These are phyloP conservation scores for Sebastes fasciatus DNA, from an alignment of 2,113 vertebrate genomes.

Conservation along the genomic window DNA sequence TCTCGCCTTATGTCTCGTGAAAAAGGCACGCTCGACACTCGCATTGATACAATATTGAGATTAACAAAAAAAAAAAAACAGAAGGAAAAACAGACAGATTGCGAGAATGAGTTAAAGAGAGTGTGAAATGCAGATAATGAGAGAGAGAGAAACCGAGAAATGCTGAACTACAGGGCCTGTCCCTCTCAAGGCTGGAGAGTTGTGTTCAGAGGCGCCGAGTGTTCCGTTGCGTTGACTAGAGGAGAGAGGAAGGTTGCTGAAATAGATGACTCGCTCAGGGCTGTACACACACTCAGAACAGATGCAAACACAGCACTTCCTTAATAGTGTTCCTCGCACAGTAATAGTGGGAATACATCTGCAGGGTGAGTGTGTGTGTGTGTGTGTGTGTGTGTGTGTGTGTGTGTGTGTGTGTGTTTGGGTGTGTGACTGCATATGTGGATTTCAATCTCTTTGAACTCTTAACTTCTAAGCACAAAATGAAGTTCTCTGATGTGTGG, in stretches of 20 bases:
- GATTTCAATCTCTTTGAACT: slow-evolving; percentile 75
- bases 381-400: slow-evolving; percentile 39
- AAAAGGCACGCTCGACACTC: slow-evolving; percentile 13
- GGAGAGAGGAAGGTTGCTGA: slow-evolving; percentile 77
- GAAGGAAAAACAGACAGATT: slow-evolving; percentile 19
- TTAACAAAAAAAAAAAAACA: background rate
- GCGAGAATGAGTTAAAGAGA: slow-evolving; percentile 1
- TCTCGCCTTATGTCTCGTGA: slow-evolving; percentile 18
- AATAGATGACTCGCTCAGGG: slow-evolving; percentile 82
- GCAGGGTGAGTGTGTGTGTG: slow-evolving; percentile 58
- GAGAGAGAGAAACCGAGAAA: slow-evolving; percentile 18
- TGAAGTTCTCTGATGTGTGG: slow-evolving; percentile 62
- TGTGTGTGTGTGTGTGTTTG: slow-evolving; percentile 44
- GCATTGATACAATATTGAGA: slow-evolving; percentile 51
- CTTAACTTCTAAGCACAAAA: slow-evolving; percentile 58
- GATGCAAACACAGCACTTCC: slow-evolving; percentile 82
- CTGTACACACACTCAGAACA: slow-evolving; percentile 79
- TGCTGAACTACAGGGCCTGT: slow-evolving; percentile 54
- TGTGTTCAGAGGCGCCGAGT: slow-evolving; percentile 68
- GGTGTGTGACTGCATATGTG: slow-evolving; percentile 55
- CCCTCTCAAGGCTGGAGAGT: slow-evolving; percentile 50
- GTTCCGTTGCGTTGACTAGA: slow-evolving; percentile 68
- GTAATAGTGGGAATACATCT: slow-evolving; percentile 81
- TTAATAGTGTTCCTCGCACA: slow-evolving; percentile 80
- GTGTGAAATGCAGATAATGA: slow-evolving; percentile 47